Base-by-base conservation (phyloP, 1,140 invertebrate species). In the Alviniconcha marisindica region DNA sequence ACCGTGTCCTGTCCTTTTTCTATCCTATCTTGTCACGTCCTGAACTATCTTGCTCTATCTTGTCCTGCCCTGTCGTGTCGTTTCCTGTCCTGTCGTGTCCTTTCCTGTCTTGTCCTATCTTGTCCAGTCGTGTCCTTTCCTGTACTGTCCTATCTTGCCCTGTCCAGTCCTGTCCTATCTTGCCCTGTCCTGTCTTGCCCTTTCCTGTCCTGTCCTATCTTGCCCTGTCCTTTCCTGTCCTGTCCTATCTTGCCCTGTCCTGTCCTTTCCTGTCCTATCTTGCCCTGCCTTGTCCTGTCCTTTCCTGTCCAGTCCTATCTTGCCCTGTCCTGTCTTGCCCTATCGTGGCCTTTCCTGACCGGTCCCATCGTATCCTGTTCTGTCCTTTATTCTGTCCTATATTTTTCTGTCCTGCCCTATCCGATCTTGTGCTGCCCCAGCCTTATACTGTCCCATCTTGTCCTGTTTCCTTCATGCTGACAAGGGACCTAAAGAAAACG, bases 121-220 rank as follows among this genome's bases (percentile, higher is more conserved):
- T 76, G 73, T 76, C 73, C 73, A 42, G 73, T 76, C 73, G 36
- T 76, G 36, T 44, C 73, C 73, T 76, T 36, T 76, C 73, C 40
- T 76, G 73, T 76, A 36, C 40, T 76, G 73, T 76, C 73, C 24
- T 76, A 40, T 76, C 73, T 28, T 76, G 66, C 36, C 73, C 24
- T 76, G 73, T 76, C 73, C 38, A 42, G 73, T 76, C 73, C 40
- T 76, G 73, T 76, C 73, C 73, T 76, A 40, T 44, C 73, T 38
- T 76, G 73, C 28, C 73, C 73, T 76, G 73, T 44, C 73, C n/a
- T 44, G 73, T 76, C 38, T 28, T 76, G 73, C 31, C 31, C 36
- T n/a, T n/a, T 40, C 31, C 31, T 31, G 21, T 71, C 7, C 69
- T 33, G 69, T 71, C 69, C 69, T 14, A 14, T 44, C 69, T 24